Percentiles rank a stretch among this genome's conserved stretches.
Conservation (phyloP, 2,797 vertebrate species). For the Crenichthys baileyi region DNA sequence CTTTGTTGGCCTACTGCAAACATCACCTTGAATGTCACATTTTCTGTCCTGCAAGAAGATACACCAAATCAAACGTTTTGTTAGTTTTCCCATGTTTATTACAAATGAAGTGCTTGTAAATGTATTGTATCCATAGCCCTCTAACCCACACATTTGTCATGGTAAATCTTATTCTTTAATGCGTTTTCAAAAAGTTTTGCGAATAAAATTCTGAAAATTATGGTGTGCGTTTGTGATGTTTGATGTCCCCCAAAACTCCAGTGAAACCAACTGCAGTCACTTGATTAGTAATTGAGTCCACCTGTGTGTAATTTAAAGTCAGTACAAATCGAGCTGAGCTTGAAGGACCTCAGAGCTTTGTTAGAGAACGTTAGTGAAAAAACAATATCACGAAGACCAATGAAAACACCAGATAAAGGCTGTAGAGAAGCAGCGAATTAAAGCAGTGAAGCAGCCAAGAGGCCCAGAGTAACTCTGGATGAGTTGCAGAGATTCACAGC, state of each 20-base stretch:
- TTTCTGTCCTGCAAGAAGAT: background rate
- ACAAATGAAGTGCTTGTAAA: background rate
- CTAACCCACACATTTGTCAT: background rate
- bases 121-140: background rate
- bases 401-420: background rate
- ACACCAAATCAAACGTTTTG: slow-evolving; percentile 25
- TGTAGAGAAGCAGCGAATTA: background rate
- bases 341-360: background rate
- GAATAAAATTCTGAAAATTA: background rate
- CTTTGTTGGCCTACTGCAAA: slow-evolving; percentile 10
- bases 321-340: background rate
- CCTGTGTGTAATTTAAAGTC: background rate
- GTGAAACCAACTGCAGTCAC: background rate
- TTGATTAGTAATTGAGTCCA: background rate
- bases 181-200: too few relatives aligned
- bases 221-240: background rate
- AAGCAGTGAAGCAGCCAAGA: background rate
- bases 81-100: slow-evolving; percentile 15
- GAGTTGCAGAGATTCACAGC: background rate
- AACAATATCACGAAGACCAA: background rate
- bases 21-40: slow-evolving; percentile 1
- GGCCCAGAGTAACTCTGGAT: background rate
- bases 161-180: background rate
- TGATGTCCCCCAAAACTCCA: background rate
- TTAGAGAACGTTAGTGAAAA: background rate